These are phyloP conservation scores for Hypothenemus hampei DNA, from an alignment of 1,140 invertebrate genomes.

Conservation along the genomic window DNA sequence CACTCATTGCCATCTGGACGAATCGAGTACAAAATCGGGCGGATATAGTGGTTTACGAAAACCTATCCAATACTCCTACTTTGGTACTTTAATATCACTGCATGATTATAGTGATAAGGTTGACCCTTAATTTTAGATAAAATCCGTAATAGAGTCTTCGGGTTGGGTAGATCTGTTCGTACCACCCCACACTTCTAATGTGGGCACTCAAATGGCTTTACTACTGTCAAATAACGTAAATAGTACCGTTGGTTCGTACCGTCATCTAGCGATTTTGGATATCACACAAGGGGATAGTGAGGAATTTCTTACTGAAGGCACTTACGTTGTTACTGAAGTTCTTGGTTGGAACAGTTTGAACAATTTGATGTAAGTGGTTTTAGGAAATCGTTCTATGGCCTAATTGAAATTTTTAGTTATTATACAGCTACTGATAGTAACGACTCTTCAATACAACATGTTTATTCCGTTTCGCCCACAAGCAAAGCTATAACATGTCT, in stretches of 20 bases:
- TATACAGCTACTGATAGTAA: conserved; percentile 59
- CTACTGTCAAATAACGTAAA: conserved; percentile 59
- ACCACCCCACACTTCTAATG: conserved; percentile 54
- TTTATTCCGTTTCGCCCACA: conserved; percentile 50
- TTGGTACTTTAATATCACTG: conserved; percentile 25
- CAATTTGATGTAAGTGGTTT: conserved; percentile 56
- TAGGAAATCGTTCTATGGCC: background rate
- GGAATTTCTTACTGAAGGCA: conserved; percentile 64
- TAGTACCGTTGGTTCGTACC: conserved; percentile 53
- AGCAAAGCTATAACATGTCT: conserved; percentile 50
- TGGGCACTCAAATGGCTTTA: conserved; percentile 43
- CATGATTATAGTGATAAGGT: too few relatives aligned
- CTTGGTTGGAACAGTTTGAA: conserved; percentile 68
- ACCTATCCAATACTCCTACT: conserved; percentile 11
- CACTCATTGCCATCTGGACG: conserved; percentile 74
- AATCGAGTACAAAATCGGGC: conserved; percentile 76
- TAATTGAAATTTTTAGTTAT: conserved; percentile 50
- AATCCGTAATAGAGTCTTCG: conserved; percentile 46
- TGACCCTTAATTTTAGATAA: conserved; percentile 39
- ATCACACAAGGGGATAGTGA: conserved; percentile 33
- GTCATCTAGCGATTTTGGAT: conserved; percentile 60
- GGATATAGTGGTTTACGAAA: conserved; percentile 35
- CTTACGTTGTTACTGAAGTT: conserved; percentile 73
- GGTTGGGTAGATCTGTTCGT: conserved; percentile 69
- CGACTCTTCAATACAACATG: conserved; percentile 59